Evolutionary conservation across 2,888 invertebrate genomes (phyloP), one percentile per base, ranked within the genome.

Genomic region (Spicauda simplicius): DNA sequence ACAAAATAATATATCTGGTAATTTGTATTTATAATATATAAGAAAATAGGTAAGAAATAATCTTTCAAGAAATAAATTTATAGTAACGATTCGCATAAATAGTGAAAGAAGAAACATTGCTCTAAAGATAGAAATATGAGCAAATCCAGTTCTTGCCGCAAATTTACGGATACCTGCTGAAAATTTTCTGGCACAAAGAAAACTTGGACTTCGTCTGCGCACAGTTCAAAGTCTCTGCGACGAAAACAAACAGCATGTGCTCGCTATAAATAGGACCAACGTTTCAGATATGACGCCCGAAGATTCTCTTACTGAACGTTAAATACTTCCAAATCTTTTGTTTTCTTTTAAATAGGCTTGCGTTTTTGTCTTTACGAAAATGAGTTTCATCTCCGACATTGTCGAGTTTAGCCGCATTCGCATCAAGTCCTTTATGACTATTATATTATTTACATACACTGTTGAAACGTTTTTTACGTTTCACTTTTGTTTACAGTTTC

Each of bases 151-250:
- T 48, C 18, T 55, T 19, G 33, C 41, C 33, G 16, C 18, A 20
- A 56, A 50, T 37, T 60, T 20, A 20, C 30, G 61, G 48, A 52
- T 55, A 61, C 19, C 56, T 56, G 60, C 55, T 66, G 54, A 60
- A 60, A 48, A 67, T 37, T 55, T 66, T 66, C 60, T 67, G 66
- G 66, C 60, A 67, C 37, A 56, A 19, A 50, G 55, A 18, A 41
- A 41, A 33, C 37, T 48, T 48, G 66, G 61, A 67, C 66, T 67
- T 67, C 50, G 56, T 20, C 56, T 67, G 60, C 55, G 33, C 61
- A 56, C 66, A 61, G 66, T 67, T 67, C 66, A 67, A 67, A 67
- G 66, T 67, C 66, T 67, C 55, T 37, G 50, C 50, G 50, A 67
- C 66, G 61, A 67, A 60, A 67, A 61, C 66, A 66, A 60, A 60